These are phyloP conservation scores for Tipula vernalis DNA, from an alignment of 2,888 invertebrate genomes.

Conservation along the genomic window DNA sequence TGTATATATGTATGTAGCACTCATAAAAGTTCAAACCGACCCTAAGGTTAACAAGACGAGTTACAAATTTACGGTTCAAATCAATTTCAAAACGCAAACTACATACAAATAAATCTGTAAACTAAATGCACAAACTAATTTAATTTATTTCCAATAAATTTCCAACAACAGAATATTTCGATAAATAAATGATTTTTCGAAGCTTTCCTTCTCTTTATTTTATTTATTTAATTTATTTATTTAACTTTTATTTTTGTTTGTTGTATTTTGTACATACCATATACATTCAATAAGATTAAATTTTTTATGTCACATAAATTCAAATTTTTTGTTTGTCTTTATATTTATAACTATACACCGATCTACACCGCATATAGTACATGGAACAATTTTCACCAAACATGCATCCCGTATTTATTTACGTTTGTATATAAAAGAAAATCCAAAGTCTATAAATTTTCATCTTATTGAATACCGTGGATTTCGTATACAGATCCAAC, in stretches of 20 bases:
- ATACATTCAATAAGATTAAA: neutral
- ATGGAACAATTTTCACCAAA: neutral
- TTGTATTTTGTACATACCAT: neutral
- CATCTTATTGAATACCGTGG: constrained; percentile 4
- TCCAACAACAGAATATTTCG: neutral
- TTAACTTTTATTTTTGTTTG: neutral
- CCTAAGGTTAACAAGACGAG: neutral
- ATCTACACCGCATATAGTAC: neutral
- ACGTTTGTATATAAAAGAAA: neutral
- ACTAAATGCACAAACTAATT: neutral
- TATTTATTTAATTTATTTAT: neutral
- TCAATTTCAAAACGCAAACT: neutral
- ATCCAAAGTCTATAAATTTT: neutral
- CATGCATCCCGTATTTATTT: neutral
- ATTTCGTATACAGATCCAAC: neutral
- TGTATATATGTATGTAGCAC: neutral
- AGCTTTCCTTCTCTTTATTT: neutral
- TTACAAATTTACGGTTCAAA: neutral
- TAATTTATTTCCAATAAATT: neutral
- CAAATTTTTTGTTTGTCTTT: neutral
- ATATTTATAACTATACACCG: neutral
- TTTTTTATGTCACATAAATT: constrained; percentile 4
- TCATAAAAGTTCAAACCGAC: neutral
- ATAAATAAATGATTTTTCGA: neutral
- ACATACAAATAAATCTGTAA: neutral